Evolutionary conservation across 2,888 invertebrate species (phyloP).

Genomic region (Heliconius aoede): DNA sequence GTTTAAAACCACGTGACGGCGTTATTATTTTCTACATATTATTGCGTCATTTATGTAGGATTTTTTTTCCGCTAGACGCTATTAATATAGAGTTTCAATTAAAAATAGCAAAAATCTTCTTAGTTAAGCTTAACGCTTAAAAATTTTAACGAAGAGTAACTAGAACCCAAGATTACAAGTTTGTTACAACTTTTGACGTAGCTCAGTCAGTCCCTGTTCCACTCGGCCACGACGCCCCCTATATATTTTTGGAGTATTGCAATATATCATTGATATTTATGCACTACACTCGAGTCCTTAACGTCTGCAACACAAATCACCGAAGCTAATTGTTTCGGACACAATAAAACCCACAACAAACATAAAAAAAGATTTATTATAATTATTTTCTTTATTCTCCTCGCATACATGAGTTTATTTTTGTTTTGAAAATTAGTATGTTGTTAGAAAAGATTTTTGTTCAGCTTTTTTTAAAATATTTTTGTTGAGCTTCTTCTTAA

Average conservation of each 20-base stretch:
- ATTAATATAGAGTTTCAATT: too few species aligned
- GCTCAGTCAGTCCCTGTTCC: not conserved
- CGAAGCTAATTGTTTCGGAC: slow-evolving; percentile 27
- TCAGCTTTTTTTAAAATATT: not conserved
- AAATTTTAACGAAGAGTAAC: too few species aligned
- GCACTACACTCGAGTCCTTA: slow-evolving; percentile 24
- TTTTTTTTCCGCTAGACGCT: too few species aligned
- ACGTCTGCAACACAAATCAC: slow-evolving; percentile 27
- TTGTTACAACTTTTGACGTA: too few species aligned
- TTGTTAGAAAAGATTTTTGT: slow-evolving; percentile 7
- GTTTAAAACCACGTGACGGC: not conserved
- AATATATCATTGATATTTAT: slow-evolving; percentile 15
- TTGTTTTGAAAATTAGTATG: slow-evolving; percentile 13
- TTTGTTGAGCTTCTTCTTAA: too few species aligned
- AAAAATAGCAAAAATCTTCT: too few species aligned
- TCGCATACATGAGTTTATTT: slow-evolving; percentile 9
- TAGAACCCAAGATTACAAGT: too few species aligned
- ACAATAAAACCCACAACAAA: slow-evolving; percentile 20
- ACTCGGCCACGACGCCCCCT: not conserved
- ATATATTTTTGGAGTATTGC: not conserved
- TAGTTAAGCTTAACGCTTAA: too few species aligned
- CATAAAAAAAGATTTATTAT: slow-evolving; percentile 27
- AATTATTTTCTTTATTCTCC: slow-evolving; percentile 27
- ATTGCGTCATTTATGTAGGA: too few species aligned
- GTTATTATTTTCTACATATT: too few species aligned